These are phyloP conservation scores for Drosophila miranda DNA, from an alignment of 1,140 invertebrate species.

Conservation along the genomic window DNA sequence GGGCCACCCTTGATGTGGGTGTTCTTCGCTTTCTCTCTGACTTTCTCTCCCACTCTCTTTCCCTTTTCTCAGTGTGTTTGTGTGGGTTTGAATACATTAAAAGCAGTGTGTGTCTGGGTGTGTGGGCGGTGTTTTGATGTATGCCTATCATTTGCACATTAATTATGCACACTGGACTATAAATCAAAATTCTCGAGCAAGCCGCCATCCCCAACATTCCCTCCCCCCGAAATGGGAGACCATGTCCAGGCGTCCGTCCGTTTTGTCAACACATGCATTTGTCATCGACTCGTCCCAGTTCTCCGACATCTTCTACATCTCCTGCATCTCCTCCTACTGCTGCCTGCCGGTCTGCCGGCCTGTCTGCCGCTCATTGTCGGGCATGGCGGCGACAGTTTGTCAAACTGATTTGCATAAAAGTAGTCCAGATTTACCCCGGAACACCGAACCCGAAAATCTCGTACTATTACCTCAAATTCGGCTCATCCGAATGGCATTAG, in stretches of 20 bases:
- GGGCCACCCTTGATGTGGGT: conserved; percentile 20
- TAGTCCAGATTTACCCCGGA: conserved; percentile 26
- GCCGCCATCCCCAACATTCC: not conserved
- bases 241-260: conserved; percentile 9
- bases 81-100: conserved; percentile 3
- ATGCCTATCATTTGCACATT: conserved; percentile 76
- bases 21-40: not conserved
- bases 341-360: conserved; percentile 7
- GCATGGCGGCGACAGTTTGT: conserved; percentile 53
- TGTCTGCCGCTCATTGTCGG: conserved; percentile 34
- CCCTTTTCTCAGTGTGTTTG: conserved; percentile 8
- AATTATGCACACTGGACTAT: conserved; percentile 74
- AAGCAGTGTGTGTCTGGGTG: conserved; percentile 7
- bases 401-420: conserved; percentile 75
- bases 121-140: conserved; percentile 30
- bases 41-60: conserved; percentile 2
- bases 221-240: not conserved
- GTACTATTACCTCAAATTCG: conserved; percentile 5
- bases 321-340: not conserved
- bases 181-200: conserved; percentile 66
- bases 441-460: not conserved
- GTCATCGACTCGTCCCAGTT: conserved; percentile 56
- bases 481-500: conserved; percentile 57
- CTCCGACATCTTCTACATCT: not conserved
- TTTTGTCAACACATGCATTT: conserved; percentile 77